Conservation (phyloP, 1,140 invertebrate genomes). For the Vanessa tameamea region DNA sequence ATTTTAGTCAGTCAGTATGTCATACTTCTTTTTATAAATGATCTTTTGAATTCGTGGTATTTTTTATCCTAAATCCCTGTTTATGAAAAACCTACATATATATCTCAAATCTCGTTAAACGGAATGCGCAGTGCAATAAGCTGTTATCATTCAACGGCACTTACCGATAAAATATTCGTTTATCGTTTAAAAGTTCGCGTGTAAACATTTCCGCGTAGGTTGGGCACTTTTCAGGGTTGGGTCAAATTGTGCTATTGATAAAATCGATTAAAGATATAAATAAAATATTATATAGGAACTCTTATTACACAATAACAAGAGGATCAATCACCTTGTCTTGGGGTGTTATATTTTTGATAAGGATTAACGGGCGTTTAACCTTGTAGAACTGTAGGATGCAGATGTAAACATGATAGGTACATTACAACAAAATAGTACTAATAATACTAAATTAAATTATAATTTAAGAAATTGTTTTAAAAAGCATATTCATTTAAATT, state of each 20-base stretch:
- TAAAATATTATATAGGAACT: constrained; percentile 17
- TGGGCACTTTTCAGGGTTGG: constrained; percentile 34
- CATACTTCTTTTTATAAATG: too few species aligned
- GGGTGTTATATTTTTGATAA: constrained; percentile 1
- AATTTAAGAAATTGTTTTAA: too few species aligned
- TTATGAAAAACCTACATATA: background rate
- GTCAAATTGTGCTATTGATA: constrained; percentile 24
- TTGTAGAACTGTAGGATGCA: background rate
- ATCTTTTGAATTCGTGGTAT: too few species aligned
- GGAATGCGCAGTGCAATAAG: constrained; percentile 22
- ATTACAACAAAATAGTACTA: too few species aligned
- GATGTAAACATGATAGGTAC: background rate
- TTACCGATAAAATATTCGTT: constrained; percentile 50
- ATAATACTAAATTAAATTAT: too few species aligned
- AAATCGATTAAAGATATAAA: background rate
- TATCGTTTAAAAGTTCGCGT: constrained; percentile 40
- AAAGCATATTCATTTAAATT: too few species aligned
- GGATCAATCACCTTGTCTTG: constrained; percentile 19
- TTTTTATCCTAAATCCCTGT: too few species aligned
- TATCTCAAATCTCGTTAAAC: constrained; percentile 50
- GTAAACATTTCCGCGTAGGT: constrained; percentile 44
- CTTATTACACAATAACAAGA: constrained; percentile 10
- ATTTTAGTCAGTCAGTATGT: too few species aligned
- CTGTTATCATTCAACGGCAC: constrained; percentile 33
- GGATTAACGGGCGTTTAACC: background rate